Evolutionary conservation across 1,140 invertebrate species (phyloP).

Genomic region (Kradibia gibbosae): DNA sequence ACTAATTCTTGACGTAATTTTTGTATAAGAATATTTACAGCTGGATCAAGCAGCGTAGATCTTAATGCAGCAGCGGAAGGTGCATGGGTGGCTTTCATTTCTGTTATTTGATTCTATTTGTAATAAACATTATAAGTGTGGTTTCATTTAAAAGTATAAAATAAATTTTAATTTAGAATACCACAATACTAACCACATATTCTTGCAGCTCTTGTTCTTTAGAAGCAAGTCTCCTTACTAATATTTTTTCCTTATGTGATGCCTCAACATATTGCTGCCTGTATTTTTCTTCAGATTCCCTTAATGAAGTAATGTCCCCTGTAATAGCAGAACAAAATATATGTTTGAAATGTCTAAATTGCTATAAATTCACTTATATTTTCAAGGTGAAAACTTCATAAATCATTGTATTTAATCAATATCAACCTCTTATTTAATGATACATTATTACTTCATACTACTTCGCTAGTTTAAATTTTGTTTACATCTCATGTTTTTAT

Average conservation of each 20-base stretch:
- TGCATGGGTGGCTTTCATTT: constrained; percentile 88
- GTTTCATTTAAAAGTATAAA: constrained; percentile 41
- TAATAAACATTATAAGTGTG: constrained; percentile 28
- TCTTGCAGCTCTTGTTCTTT: constrained; percentile 98
- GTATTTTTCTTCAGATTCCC: constrained; percentile 86
- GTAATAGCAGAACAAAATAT: constrained; percentile 65
- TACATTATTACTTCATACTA: too few relatives aligned
- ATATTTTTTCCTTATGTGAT: constrained; percentile 90
- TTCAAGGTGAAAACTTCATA: constrained; percentile 12
- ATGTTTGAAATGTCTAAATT: constrained; percentile 1
- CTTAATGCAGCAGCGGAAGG: constrained; percentile 84
- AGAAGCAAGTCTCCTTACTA: constrained; percentile 90
- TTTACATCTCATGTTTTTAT: background rate
- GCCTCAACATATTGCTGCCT: constrained; percentile 88
- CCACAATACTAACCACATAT: constrained; percentile 84
- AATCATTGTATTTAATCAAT: constrained; percentile 3
- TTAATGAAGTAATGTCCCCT: constrained; percentile 83
- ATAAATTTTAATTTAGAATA: constrained; percentile 22
- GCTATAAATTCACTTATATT: background rate
- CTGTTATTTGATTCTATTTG: constrained; percentile 90
- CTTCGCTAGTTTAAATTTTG: too few relatives aligned
- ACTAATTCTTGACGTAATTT: constrained; percentile 93
- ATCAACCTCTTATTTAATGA: background rate
- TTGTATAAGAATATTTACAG: constrained; percentile 95
- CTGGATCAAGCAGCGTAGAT: constrained; percentile 92